These are phyloP conservation scores for Syngnathus typhle DNA, from an alignment of 2,113 vertebrate genomes.

Conservation along the genomic window DNA sequence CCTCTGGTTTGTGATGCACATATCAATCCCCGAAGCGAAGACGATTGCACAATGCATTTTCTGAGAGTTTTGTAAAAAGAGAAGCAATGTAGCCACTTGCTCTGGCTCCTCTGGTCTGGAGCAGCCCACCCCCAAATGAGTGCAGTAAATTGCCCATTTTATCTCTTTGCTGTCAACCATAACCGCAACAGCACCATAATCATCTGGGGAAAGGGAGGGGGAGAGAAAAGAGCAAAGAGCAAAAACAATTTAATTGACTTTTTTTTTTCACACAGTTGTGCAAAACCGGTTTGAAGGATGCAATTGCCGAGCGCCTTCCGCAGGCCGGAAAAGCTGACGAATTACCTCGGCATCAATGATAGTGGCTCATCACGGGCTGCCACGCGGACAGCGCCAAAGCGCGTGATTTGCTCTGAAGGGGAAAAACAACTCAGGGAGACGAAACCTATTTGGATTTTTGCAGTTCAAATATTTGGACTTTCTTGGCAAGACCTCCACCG, in stretches of 20 bases:
- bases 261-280: conserved; percentile 65
- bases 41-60: conserved; percentile 1
- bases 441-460: conserved; percentile 71
- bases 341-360: conserved; percentile 64
- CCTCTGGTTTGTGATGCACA: conserved; percentile 11
- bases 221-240: conserved; percentile 14
- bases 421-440: conserved; percentile 39
- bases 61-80: conserved; percentile 3
- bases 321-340: conserved; percentile 72
- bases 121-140: conserved; percentile 49
- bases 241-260: conserved; percentile 60
- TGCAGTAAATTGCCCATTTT: conserved; percentile 66
- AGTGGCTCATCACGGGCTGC: conserved; percentile 69
- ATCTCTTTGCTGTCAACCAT: conserved; percentile 70
- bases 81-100: conserved; percentile 1
- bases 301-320: conserved; percentile 78
- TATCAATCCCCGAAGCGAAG: not conserved
- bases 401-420: conserved; percentile 28
- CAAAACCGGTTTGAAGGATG: conserved; percentile 77
- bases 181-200: conserved; percentile 58
- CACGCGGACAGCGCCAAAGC: conserved; percentile 32
- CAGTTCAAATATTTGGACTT: conserved; percentile 84
- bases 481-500: conserved; percentile 70
- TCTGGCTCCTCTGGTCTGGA: conserved; percentile 13
- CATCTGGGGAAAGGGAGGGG: conserved; percentile 30